phyloP scores from a whole-genome alignment of 2,113 vertebrate genomes.

The Eolophus roseicapilla region DNA sequence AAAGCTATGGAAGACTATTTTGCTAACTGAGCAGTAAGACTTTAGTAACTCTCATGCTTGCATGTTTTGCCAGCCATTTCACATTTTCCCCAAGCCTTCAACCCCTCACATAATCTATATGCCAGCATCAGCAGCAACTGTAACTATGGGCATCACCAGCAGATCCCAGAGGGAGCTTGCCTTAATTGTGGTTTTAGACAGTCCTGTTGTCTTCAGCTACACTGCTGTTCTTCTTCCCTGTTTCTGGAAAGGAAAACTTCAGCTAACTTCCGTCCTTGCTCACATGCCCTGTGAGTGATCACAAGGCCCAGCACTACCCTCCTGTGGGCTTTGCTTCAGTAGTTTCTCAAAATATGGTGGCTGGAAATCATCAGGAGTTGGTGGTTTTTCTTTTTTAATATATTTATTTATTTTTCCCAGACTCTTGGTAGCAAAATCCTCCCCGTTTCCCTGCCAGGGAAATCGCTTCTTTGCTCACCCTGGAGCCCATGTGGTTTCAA shows the following conservation, averaged over 20 bases:
- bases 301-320: background rate
- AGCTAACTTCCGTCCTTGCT: background rate
- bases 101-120: background rate
- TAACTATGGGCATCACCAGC: background rate
- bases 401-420: background rate
- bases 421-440: background rate
- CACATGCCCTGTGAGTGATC: background rate
- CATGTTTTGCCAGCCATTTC: background rate
- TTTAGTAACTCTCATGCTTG: background rate
- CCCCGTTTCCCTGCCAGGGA: background rate
- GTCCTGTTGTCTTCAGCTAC: background rate
- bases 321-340: background rate
- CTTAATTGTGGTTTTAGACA: background rate
- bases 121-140: background rate
- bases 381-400: background rate
- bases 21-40: background rate
- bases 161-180: background rate
- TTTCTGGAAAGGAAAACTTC: background rate
- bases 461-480: background rate
- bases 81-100: background rate
- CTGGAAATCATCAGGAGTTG: background rate
- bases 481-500: background rate
- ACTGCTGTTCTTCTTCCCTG: accelerated
- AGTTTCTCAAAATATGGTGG: background rate
- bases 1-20: background rate